Percentiles rank a stretch among this genome's conserved stretches.
phyloP scores from a whole-genome alignment of 1,140 invertebrate species.

The Coptotermes formosanus region DNA sequence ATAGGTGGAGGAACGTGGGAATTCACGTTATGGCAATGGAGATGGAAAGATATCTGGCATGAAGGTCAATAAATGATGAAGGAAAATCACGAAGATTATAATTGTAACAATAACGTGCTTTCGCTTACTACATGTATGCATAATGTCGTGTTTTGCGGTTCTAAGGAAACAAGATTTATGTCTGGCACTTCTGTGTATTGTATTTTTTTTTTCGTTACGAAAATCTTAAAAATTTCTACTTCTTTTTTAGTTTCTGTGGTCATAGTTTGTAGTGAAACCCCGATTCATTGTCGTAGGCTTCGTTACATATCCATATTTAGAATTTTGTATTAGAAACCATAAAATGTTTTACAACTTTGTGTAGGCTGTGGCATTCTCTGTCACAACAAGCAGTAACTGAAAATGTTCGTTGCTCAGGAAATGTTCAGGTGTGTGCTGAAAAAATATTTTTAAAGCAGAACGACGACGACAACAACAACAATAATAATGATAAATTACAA shows the following conservation, averaged over 20 bases:
- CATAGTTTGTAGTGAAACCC: too few relatives aligned
- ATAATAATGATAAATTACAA: too few relatives aligned
- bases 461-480: too few relatives aligned
- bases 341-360: too few relatives aligned
- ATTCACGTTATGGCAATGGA: conserved; percentile 15
- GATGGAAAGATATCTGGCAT: background rate
- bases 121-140: background rate
- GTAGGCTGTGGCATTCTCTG: too few relatives aligned
- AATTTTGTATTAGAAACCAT: too few relatives aligned
- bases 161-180: background rate
- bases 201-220: background rate
- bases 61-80: background rate
- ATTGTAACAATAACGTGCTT: background rate
- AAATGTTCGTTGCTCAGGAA: too few relatives aligned
- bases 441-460: too few relatives aligned
- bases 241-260: background rate
- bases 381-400: too few relatives aligned
- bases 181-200: background rate
- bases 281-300: background rate
- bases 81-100: conserved; percentile 6
- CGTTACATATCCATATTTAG: too few relatives aligned
- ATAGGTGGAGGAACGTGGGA: background rate
- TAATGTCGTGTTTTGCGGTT: background rate
- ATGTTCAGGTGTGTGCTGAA: too few relatives aligned
- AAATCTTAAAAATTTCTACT: background rate